Conservation (phyloP, 2,113 vertebrate species). For the Phodopus roborovskii region DNA sequence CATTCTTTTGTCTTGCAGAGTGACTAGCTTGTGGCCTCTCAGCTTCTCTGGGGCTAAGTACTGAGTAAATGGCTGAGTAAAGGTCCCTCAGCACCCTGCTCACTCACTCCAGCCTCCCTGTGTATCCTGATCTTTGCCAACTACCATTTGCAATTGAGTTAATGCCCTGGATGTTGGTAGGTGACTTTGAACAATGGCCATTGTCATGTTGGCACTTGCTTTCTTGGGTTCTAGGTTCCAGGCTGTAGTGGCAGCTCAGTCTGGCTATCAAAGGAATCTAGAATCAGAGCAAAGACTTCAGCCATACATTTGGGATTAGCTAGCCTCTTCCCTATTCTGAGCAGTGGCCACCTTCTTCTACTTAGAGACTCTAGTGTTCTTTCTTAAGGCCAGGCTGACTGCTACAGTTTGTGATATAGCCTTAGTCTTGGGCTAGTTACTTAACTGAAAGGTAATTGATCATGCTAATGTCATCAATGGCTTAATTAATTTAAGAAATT, state of each 20-base stretch:
- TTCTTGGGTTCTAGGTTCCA: background rate
- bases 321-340: rapidly evolving
- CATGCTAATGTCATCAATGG: background rate
- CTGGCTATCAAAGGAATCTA: background rate
- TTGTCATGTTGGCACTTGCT: rapidly evolving
- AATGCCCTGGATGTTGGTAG: background rate
- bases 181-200: rapidly evolving
- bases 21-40: background rate
- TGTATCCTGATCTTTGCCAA: background rate
- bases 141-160: too few species aligned
- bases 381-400: too few species aligned
- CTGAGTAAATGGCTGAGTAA: too few species aligned
- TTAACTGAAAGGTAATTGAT: background rate
- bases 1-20: background rate
- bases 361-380: background rate
- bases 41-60: background rate
- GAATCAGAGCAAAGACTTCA: background rate
- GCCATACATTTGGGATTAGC: rapidly evolving
- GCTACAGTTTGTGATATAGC: background rate
- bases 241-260: background rate
- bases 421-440: too few species aligned
- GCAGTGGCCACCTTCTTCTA: background rate
- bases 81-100: background rate
- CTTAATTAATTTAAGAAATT: background rate
- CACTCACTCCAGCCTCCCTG: background rate